Percentiles rank a stretch among this genome's conserved stretches.
These are phyloP conservation scores for Oryzias melastigma DNA, from an alignment of 2,113 vertebrate genomes.

Conservation along the genomic window DNA sequence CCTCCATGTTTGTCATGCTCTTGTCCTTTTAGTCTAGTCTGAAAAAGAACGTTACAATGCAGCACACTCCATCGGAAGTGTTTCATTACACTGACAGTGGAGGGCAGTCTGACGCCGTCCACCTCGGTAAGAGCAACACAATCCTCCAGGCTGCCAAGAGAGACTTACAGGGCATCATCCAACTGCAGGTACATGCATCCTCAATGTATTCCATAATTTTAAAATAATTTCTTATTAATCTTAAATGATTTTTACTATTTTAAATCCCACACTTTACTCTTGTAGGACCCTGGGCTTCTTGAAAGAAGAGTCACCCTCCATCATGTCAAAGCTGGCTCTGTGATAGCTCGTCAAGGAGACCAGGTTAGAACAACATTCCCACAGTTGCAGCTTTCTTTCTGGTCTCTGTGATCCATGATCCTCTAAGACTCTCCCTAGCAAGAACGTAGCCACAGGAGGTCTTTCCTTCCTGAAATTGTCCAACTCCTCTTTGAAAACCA, in stretches of 20 bases:
- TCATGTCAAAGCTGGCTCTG: constrained; percentile 88
- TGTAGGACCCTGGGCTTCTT: constrained; percentile 82
- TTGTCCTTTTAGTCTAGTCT: constrained; percentile 74
- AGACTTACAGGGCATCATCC: constrained; percentile 87
- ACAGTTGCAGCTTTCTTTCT: neutral
- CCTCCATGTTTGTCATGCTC: neutral
- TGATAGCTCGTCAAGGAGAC: constrained; percentile 90
- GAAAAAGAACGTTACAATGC: constrained; percentile 85
- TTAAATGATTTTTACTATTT: neutral
- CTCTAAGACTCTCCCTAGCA: too few species aligned
- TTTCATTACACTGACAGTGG: constrained; percentile 77
- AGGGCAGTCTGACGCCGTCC: constrained; percentile 66
- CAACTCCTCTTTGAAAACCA: too few species aligned
- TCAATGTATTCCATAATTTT: too few species aligned
- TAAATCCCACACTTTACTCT: neutral
- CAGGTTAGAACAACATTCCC: constrained; percentile 79
- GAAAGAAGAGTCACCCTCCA: constrained; percentile 87
- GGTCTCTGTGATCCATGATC: neutral
- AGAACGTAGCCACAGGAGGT: too few species aligned
- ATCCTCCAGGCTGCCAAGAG: constrained; percentile 88
- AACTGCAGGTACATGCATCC: constrained; percentile 79
- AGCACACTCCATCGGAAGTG: constrained; percentile 81
- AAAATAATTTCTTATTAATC: neutral
- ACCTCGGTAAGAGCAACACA: constrained; percentile 73
- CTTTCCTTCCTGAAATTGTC: too few species aligned